Evolutionary conservation across 2,888 invertebrate species (phyloP), one percentile per base, ranked within the genome.

Genomic region (Nymphalis c-album): DNA sequence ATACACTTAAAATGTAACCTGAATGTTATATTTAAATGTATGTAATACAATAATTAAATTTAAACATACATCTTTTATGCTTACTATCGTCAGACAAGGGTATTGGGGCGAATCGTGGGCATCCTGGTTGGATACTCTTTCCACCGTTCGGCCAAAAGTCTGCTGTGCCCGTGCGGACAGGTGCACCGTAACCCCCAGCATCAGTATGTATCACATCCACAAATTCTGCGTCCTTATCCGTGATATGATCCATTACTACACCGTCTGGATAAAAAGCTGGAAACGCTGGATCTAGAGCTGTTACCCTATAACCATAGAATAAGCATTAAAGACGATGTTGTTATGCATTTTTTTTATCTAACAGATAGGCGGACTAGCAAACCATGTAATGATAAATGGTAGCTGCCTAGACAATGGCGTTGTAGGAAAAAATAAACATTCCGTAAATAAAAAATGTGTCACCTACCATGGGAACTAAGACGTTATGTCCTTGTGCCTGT

Each of bases 161-260:
- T 0, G 86, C 94, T 0, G 93, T 93, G 0, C 94, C 94, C 0
- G 94, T 94, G 18, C 85, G 80, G 0, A 93, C 90, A 0, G 94
- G 94, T 0, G 94, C 94, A 0, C 94, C 94, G 69, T 94, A 94
- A 0, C 91, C 86, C 40, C 94, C 94, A 0, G 94, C 94, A 74
- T 95, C 95, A 0, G 95, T 95, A 77, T 96, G 96, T 68, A 96
- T 95, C 7, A 95, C 93, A 80, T 95, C 94, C 1, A 94, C 94
- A 57, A 94, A 94, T 60, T 93, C 92, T 0, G 94, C 94, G 78
- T 94, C 94, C 2, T 83, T 85, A 2, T 88, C 87, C 50, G 76
- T 87, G 16, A 94, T 80, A 73, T 94, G 94, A 17, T 90, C 90
- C 87, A 90, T 86, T 66, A 91, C 78, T 59, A 91, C 83, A 1